Percentiles rank a stretch among this genome's conserved stretches.
phyloP scores from a whole-genome alignment of 2,888 invertebrate genomes.

The Diaphora mendica region DNA sequence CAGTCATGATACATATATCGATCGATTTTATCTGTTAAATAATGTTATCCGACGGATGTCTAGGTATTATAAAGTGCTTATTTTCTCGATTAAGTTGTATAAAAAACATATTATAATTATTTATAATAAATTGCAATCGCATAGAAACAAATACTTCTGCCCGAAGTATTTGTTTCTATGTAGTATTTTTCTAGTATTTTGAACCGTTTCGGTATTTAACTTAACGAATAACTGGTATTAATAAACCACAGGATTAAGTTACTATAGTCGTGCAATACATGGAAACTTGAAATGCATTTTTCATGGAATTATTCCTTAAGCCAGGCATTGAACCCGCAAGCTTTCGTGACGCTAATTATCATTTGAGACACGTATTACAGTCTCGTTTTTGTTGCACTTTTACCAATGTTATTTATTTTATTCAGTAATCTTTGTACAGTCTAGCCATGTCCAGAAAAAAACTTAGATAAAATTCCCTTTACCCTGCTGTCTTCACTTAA shows the following conservation, averaged over 20 bases:
- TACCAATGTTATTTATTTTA: neutral
- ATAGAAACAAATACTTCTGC: neutral
- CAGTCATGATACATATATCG: too few species aligned
- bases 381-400: neutral
- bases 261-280: constrained; percentile 41
- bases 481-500: too few species aligned
- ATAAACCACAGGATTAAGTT: constrained; percentile 38
- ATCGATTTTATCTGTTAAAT: too few species aligned
- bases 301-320: constrained; percentile 41
- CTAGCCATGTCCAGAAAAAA: too few species aligned
- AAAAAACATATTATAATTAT: too few species aligned
- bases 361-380: constrained; percentile 33
- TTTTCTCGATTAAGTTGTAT: too few species aligned
- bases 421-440: too few species aligned
- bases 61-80: too few species aligned
- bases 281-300: constrained; percentile 43
- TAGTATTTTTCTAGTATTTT: too few species aligned
- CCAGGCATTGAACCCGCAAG: constrained; percentile 49
- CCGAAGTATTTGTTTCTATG: too few species aligned
- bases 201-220: neutral
- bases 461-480: too few species aligned
- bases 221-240: constrained; percentile 17
- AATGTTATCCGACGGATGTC: too few species aligned
- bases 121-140: neutral
- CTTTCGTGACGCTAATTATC: constrained; percentile 50